These are phyloP conservation scores for Poeciliopsis occidentalis DNA, from an alignment of 2,113 vertebrate genomes.

Conservation along the genomic window DNA sequence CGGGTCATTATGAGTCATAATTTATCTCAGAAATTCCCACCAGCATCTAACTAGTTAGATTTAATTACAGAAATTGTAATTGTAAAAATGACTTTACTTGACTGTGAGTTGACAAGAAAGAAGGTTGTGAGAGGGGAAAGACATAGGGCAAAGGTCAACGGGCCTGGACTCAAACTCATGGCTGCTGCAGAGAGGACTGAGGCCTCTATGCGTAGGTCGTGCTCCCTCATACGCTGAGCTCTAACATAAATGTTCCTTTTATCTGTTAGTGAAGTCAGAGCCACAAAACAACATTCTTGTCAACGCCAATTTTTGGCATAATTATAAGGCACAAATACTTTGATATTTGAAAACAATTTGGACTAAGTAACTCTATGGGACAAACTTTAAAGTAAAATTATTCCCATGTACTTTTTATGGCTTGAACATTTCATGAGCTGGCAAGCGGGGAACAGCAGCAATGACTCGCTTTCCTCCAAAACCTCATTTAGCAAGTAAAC, in stretches of 20 bases:
- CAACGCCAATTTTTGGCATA: neutral
- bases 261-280: neutral
- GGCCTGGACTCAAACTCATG: no score
- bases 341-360: slow-evolving; percentile 9
- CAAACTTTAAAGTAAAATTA: slow-evolving; percentile 26
- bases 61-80: neutral
- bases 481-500: slow-evolving; percentile 5
- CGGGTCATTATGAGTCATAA: neutral
- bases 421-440: neutral
- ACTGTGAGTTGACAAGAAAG: no score
- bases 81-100: no score
- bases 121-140: no score
- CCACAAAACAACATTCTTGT: neutral
- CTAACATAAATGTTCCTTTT: no score
- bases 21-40: neutral
- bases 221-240: no score
- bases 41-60: neutral
- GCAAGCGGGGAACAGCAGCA: neutral
- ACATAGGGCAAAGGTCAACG: no score
- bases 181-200: no score
- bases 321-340: slow-evolving; percentile 22
- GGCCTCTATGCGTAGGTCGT: no score
- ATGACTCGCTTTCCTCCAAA: neutral
- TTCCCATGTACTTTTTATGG: slow-evolving; percentile 5
- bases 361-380: slow-evolving; percentile 43